A percentile compares a stretch with the other conserved stretches of the same genome.
These are phyloP conservation scores for Campoletis sonorensis DNA, from an alignment of 1,140 invertebrate species.

Conservation along the genomic window DNA sequence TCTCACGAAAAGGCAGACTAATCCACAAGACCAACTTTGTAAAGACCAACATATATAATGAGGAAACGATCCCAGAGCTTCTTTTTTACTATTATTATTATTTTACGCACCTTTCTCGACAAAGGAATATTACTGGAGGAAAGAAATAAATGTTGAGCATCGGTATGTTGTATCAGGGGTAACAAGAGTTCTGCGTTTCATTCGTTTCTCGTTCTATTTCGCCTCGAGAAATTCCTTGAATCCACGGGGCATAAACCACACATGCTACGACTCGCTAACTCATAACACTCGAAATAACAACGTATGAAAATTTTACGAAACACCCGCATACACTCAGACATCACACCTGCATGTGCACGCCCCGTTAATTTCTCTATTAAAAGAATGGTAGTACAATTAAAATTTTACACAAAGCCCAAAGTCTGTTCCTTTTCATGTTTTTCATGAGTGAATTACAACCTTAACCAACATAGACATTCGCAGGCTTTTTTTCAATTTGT, in stretches of 20 bases:
- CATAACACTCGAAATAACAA: slow-evolving; percentile 37
- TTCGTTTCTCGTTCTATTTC: slow-evolving; percentile 28
- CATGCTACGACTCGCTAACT: background rate
- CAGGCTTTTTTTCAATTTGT: too few species aligned
- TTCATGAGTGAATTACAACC: too few species aligned
- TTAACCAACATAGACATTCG: too few species aligned
- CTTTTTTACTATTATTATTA: too few species aligned
- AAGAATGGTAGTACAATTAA: background rate
- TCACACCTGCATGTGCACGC: slow-evolving; percentile 8
- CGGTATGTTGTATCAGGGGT: background rate
- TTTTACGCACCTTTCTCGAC: background rate
- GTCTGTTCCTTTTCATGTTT: too few species aligned
- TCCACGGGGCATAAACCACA: slow-evolving; percentile 20
- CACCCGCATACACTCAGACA: background rate
- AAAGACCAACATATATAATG: too few species aligned
- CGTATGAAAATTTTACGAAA: slow-evolving; percentile 26
- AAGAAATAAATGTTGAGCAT: background rate
- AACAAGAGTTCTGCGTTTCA: background rate
- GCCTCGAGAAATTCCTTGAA: slow-evolving; percentile 31
- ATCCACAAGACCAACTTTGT: too few species aligned
- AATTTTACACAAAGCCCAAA: background rate
- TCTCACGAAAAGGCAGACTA: too few species aligned
- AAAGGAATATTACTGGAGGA: background rate
- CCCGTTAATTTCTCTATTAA: background rate
- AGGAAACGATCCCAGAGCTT: too few species aligned